These are phyloP conservation scores for Drosophila pseudotalamancana DNA, from an alignment of 2,888 invertebrate species.

Conservation along the genomic window DNA sequence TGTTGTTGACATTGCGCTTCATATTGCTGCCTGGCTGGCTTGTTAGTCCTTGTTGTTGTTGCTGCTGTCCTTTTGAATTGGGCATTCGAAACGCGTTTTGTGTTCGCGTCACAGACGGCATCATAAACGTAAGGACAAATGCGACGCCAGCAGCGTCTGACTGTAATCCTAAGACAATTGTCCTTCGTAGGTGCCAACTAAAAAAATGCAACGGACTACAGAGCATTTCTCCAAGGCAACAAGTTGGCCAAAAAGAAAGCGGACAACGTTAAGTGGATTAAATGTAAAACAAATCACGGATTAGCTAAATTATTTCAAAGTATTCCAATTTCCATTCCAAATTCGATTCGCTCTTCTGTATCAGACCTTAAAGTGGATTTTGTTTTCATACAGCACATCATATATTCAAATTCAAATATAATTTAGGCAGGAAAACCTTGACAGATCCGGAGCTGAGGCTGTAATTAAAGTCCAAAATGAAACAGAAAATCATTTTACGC, in stretches of 20 bases:
- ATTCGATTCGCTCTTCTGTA: too few species aligned
- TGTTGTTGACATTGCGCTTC: conserved; percentile 42
- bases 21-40: conserved; percentile 2
- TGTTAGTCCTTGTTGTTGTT: conserved; percentile 1
- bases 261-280: background rate
- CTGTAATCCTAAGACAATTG: conserved; percentile 27
- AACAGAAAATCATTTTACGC: too few species aligned
- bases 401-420: too few species aligned
- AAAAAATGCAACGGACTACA: too few species aligned
- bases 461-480: too few species aligned
- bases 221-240: conserved; percentile 1
- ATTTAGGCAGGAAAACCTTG: too few species aligned
- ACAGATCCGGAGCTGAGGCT: too few species aligned
- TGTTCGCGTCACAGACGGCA: conserved; percentile 38
- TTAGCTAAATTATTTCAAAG: background rate
- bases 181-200: conserved; percentile 25
- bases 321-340: too few species aligned
- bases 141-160: conserved; percentile 31
- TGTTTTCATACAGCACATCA: too few species aligned
- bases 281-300: background rate
- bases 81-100: conserved; percentile 57
- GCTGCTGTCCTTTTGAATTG: conserved; percentile 46
- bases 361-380: too few species aligned
- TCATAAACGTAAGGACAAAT: conserved; percentile 24
- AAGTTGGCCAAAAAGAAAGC: background rate